Base-by-base conservation (phyloP, 92 coral and sea anemone genomes). In the Ricordea florida region DNA sequence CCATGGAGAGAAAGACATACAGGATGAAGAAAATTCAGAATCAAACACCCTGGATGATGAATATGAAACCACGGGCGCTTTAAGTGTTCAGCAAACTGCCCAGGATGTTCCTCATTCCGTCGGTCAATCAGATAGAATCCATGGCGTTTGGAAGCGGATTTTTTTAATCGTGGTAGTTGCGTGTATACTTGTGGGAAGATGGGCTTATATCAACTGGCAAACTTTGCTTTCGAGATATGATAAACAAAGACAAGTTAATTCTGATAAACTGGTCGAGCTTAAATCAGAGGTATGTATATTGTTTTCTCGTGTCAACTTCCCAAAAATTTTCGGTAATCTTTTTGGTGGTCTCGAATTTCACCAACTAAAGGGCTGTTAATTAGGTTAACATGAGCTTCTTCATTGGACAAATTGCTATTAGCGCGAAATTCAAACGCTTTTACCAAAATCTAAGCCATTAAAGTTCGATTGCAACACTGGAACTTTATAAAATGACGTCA, bases 121-220 rank as follows among this genome's bases (percentile, higher is more conserved):
- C 15, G 24, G 40, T 6, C 0, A 69, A 38, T 16, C 40, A 10
- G 27, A 1, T 1, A 23, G 9, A 9, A 17, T 43, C 68, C n/a
- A n/a, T 14, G 60, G 65, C 10, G 3, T 30, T 10, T 61, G 67
- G 82, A 58, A 49, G 30, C 52, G 92, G 33, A 32, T 67, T 21
- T 21, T 69, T 31, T 67, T 80, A n/a, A 80, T 57, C 51, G 67
- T 67, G 10, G 26, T 37, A 5, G 62, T 86, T 25, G 87, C 83
- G 11, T 37, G 73, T 16, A 9, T 67, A 20, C 55, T 86, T 20
- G 84, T 86, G 31, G 44, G 11, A 57, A 69, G 62, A 45, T 79
- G 85, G 85, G 33, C 79, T 1, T 69, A 69, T 22, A 33, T 66
- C 4, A 79, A 79, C 51, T 58, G 40, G 16, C 68, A 72, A 24